A percentile compares a stretch with the other conserved stretches of the same genome.
Conservation (phyloP, 2,797 vertebrate species). For the Moxostoma hubbsi region DNA sequence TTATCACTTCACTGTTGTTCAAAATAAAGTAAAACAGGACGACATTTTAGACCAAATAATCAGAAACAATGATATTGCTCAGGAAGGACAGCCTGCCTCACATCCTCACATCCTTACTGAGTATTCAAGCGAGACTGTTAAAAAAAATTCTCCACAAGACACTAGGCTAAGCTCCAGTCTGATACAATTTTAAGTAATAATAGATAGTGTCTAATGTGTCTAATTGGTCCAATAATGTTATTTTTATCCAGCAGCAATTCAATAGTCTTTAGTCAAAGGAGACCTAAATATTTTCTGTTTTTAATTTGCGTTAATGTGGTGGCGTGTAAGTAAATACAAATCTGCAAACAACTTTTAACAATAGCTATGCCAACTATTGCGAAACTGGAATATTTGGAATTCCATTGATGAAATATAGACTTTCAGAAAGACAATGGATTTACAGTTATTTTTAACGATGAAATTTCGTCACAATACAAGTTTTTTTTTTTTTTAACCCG, state of each 20-base stretch:
- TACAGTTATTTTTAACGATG: slow-evolving; percentile 96
- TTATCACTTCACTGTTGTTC: neutral
- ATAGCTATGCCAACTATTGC: slow-evolving; percentile 82
- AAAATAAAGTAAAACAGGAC: neutral
- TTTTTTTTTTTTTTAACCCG: slow-evolving; percentile 93
- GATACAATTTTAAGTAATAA: neutral
- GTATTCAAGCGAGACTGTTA: no score
- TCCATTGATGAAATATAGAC: slow-evolving; percentile 80
- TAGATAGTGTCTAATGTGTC: neutral
- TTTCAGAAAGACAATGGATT: slow-evolving; percentile 79
- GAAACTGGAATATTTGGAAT: slow-evolving; percentile 83
- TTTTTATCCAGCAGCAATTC: no score
- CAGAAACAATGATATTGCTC: neutral
- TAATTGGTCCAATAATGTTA: neutral
- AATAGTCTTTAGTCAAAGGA: neutral
- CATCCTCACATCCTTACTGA: neutral
- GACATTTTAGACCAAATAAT: neutral
- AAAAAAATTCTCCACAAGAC: no score
- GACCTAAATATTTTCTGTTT: neutral
- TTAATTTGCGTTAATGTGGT: neutral
- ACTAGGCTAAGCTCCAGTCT: no score
- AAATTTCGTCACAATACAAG: slow-evolving; percentile 87
- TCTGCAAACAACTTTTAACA: slow-evolving; percentile 84
- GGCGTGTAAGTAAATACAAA: slow-evolving; percentile 57
- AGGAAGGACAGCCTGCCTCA: neutral